Evolutionary conservation across 2,888 invertebrate species (phyloP).

Genomic region (Fragum sueziense): DNA sequence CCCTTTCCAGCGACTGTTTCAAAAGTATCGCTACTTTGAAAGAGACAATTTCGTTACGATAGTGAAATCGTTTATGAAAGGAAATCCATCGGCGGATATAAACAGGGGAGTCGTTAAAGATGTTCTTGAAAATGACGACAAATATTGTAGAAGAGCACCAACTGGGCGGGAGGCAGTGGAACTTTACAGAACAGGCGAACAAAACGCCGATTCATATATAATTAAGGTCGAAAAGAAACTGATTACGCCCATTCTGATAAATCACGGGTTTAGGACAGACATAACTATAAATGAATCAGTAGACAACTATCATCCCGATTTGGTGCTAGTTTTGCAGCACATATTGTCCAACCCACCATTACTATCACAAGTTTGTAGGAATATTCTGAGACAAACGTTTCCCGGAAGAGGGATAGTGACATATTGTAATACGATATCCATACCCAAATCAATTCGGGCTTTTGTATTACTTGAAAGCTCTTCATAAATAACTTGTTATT

Average conservation of each 20-base stretch:
- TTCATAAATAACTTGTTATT: too few species aligned
- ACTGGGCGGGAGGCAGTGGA: background rate
- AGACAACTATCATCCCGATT: background rate
- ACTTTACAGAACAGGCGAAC: background rate
- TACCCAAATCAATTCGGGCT: background rate
- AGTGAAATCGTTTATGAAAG: background rate
- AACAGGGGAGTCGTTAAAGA: background rate
- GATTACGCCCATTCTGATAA: background rate
- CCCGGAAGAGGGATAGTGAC: background rate
- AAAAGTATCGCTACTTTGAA: background rate
- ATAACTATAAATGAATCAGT: background rate
- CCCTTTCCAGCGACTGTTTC: background rate
- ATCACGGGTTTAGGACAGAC: background rate
- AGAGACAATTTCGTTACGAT: background rate
- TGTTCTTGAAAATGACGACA: background rate
- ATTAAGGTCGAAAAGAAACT: background rate
- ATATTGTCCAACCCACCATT: background rate
- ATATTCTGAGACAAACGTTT: background rate
- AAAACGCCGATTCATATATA: background rate
- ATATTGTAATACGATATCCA: background rate
- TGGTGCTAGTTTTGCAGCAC: background rate
- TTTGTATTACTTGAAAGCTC: background rate
- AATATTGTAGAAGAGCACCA: background rate
- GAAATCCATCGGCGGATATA: background rate
- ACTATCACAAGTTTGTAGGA: background rate